These are phyloP conservation scores for Cyclophora punctaria DNA, from an alignment of 2,888 invertebrate genomes.

Conservation along the genomic window DNA sequence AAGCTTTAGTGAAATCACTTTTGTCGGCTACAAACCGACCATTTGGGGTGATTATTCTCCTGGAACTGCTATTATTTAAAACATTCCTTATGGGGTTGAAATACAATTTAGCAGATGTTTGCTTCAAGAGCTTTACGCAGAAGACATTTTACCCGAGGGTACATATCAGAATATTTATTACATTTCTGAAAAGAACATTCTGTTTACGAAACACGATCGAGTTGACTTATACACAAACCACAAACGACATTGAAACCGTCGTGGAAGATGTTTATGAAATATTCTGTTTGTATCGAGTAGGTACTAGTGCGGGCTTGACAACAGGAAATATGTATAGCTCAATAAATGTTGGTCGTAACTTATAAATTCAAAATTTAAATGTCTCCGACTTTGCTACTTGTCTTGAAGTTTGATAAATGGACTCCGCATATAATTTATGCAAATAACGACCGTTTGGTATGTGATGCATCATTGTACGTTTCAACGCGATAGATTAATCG, in stretches of 20 bases:
- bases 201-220: slow-evolving; percentile 16
- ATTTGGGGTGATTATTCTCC: slow-evolving; percentile 16
- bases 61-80: slow-evolving; percentile 7
- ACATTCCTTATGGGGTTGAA: slow-evolving; percentile 1
- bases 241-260: slow-evolving; percentile 20
- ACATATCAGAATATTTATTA: background rate
- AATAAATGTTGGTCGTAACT: slow-evolving; percentile 8
- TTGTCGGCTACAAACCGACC: slow-evolving; percentile 22
- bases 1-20: slow-evolving; percentile 39
- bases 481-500: slow-evolving; percentile 15
- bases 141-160: background rate
- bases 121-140: too few relatives aligned
- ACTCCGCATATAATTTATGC: slow-evolving; percentile 12
- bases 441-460: slow-evolving; percentile 14
- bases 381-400: slow-evolving; percentile 12
- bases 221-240: slow-evolving; percentile 14
- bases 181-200: slow-evolving; percentile 5
- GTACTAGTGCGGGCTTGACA: slow-evolving; percentile 3
- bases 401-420: slow-evolving; percentile 18
- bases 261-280: slow-evolving; percentile 22
- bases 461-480: slow-evolving; percentile 16
- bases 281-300: slow-evolving; percentile 3
- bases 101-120: slow-evolving; percentile 1
- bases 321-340: slow-evolving; percentile 8
- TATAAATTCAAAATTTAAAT: slow-evolving; percentile 12